Percentiles rank a stretch among this genome's conserved stretches.
Evolutionary conservation across 1,140 invertebrate species (phyloP).

Genomic region (Asbolus verrucosus): DNA sequence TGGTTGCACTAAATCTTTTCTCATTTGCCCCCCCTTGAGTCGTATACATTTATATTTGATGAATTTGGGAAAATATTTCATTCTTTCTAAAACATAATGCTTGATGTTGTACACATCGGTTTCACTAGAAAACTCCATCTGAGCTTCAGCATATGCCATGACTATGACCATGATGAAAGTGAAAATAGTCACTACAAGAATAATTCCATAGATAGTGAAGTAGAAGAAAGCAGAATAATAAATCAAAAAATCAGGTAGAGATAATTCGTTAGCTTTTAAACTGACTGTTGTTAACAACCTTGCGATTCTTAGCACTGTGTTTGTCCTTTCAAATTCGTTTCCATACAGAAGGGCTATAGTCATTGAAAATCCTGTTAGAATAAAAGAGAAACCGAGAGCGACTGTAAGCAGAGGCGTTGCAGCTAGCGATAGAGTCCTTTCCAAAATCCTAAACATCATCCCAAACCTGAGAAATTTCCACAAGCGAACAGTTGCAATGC

Average conservation of each 20-base stretch:
- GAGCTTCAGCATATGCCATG: slow-evolving; percentile 47
- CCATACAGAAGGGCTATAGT: slow-evolving; percentile 39
- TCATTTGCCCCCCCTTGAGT: neutral
- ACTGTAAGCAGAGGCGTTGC: slow-evolving; percentile 36
- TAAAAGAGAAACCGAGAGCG: slow-evolving; percentile 33
- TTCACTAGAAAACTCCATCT: slow-evolving; percentile 47
- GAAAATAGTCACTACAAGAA: slow-evolving; percentile 23
- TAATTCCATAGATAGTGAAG: slow-evolving; percentile 31
- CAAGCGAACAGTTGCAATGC: slow-evolving; percentile 52
- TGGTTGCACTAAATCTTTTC: neutral
- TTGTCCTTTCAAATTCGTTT: slow-evolving; percentile 36
- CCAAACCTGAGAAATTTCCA: slow-evolving; percentile 57
- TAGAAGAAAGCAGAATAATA: slow-evolving; percentile 44
- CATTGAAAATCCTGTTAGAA: slow-evolving; percentile 46
- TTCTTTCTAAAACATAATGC: neutral
- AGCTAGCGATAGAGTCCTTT: slow-evolving; percentile 50
- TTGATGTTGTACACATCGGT: slow-evolving; percentile 5
- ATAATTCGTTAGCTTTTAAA: slow-evolving; percentile 1
- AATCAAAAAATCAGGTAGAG: slow-evolving; percentile 13
- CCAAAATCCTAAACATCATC: slow-evolving; percentile 51
- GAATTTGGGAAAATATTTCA: neutral
- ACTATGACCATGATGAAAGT: slow-evolving; percentile 53
- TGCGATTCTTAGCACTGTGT: slow-evolving; percentile 30
- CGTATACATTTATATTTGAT: neutral
- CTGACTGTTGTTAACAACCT: slow-evolving; percentile 12